A percentile compares a stretch with the other conserved stretches of the same genome.
Evolutionary conservation across 2,113 vertebrate genomes (phyloP).

Genomic region (Hirundichthys speculiger): DNA sequence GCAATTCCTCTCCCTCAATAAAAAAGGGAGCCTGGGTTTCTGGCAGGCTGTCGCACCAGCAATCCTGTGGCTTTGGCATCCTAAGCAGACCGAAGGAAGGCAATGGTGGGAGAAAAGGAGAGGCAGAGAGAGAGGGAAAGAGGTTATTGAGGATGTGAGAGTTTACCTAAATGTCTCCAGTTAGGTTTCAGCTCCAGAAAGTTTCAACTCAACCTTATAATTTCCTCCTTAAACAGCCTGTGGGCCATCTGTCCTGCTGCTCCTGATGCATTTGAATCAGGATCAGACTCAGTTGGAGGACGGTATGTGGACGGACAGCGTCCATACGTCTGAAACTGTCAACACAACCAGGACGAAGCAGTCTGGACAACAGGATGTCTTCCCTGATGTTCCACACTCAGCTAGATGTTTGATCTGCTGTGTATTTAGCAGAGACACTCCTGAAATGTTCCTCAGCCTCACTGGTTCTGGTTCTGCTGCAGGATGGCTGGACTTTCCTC

Average conservation of each 20-base stretch:
- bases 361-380: too few species aligned
- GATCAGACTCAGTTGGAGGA: constrained; percentile 4
- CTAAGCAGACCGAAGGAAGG: constrained; percentile 65
- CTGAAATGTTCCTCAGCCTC: too few species aligned
- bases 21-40: constrained; percentile 85
- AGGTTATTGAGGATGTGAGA: constrained; percentile 79
- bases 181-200: constrained; percentile 70
- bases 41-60: constrained; percentile 76
- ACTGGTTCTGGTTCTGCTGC: too few species aligned
- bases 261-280: constrained; percentile 18
- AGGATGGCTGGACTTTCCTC: too few species aligned
- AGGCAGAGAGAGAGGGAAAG: constrained; percentile 17
- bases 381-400: too few species aligned
- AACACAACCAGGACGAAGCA: too few species aligned
- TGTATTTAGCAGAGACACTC: too few species aligned
- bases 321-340: too few species aligned
- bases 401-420: too few species aligned
- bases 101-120: constrained; percentile 11
- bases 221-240: constrained; percentile 38
- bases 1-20: constrained; percentile 85
- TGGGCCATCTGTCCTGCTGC: constrained; percentile 33
- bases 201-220: constrained; percentile 69
- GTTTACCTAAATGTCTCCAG: constrained; percentile 59
- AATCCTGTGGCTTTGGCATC: constrained; percentile 85
- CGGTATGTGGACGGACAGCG: too few species aligned